Percentiles rank a stretch among this genome's conserved stretches.
phyloP scores from a whole-genome alignment of 2,888 invertebrate genomes.

The Miltochrista miniata region DNA sequence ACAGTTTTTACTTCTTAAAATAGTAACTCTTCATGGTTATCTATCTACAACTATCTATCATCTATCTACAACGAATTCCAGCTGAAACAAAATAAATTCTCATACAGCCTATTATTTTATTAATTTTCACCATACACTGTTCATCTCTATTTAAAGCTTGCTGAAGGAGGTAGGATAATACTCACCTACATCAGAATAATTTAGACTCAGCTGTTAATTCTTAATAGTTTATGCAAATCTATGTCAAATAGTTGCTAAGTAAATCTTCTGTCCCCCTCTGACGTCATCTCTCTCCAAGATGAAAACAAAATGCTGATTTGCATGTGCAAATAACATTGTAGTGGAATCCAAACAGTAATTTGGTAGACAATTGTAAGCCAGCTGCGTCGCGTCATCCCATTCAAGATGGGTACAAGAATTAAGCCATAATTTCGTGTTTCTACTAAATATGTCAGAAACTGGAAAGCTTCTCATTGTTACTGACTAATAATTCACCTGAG shows the following conservation, averaged over 20 bases:
- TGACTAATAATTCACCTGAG: slow-evolving; percentile 13
- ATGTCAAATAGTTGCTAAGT: slow-evolving; percentile 50
- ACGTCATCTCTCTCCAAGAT: slow-evolving; percentile 51
- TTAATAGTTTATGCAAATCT: slow-evolving; percentile 79
- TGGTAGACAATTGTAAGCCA: slow-evolving; percentile 71
- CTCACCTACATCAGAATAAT: slow-evolving; percentile 45
- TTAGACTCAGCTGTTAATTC: slow-evolving; percentile 69
- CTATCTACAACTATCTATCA: too few relatives aligned
- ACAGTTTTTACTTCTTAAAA: too few relatives aligned
- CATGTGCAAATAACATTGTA: slow-evolving; percentile 80
- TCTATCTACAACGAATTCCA: too few relatives aligned
- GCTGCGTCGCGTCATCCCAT: slow-evolving; percentile 62
- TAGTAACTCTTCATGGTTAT: too few relatives aligned
- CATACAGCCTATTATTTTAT: too few relatives aligned
- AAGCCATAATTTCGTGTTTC: slow-evolving; percentile 72
- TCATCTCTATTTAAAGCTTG: too few relatives aligned
- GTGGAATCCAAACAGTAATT: slow-evolving; percentile 80
- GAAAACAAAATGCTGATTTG: slow-evolving; percentile 81
- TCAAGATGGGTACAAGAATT: slow-evolving; percentile 58
- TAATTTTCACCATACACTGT: too few relatives aligned
- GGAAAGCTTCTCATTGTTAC: slow-evolving; percentile 12
- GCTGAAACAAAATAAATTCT: too few relatives aligned
- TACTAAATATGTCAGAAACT: slow-evolving; percentile 42
- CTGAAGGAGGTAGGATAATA: slow-evolving; percentile 11
- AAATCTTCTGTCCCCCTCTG: slow-evolving; percentile 41